Conservation (phyloP, 2,888 invertebrate genomes). For the Lamproptera curius region DNA sequence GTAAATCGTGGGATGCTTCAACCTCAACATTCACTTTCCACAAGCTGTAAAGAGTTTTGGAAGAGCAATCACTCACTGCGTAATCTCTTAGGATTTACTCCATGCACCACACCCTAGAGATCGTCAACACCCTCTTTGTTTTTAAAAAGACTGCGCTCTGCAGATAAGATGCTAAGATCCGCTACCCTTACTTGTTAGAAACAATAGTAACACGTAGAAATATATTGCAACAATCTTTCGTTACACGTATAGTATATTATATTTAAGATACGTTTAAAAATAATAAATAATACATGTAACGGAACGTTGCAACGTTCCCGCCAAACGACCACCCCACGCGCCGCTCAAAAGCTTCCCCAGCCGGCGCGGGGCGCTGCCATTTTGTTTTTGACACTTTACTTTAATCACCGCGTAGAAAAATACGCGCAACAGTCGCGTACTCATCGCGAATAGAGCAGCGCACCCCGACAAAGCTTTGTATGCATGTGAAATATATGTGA, state of each 20-base stretch:
- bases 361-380: conserved; percentile 47
- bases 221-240: too few relatives aligned
- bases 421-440: conserved; percentile 54
- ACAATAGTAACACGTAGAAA: too few relatives aligned
- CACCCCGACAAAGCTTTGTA: conserved; percentile 34
- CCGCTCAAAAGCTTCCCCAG: conserved; percentile 39
- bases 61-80: conserved; percentile 73
- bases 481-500: conserved; percentile 37
- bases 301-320: too few relatives aligned
- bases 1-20: conserved; percentile 60
- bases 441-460: conserved; percentile 70
- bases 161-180: conserved; percentile 48
- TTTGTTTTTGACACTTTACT: conserved; percentile 77
- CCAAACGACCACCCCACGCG: too few relatives aligned
- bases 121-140: conserved; percentile 54
- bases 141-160: conserved; percentile 58
- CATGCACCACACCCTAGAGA: conserved; percentile 41
- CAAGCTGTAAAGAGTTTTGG: conserved; percentile 57
- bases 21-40: conserved; percentile 60
- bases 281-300: too few relatives aligned
- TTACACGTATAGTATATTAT: too few relatives aligned
- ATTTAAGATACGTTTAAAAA: too few relatives aligned
- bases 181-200: too few relatives aligned
- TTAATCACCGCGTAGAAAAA: conserved; percentile 73
- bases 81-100: conserved; percentile 73